Conservation (phyloP, 2,888 invertebrate species). For the Malthinus flaveolus region DNA sequence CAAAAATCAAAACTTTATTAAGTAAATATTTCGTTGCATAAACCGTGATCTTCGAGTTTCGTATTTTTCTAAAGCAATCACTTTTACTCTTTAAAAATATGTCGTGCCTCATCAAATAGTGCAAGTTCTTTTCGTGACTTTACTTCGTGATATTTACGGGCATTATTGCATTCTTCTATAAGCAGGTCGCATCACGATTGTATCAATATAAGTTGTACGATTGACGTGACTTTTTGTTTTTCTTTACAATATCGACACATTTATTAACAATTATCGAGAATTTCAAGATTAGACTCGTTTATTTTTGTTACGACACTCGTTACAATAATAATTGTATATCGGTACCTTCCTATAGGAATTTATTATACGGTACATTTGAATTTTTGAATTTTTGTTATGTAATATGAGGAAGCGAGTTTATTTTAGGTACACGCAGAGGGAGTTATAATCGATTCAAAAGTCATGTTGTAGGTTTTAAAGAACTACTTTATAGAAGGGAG, state of each 20-base stretch:
- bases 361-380: no score
- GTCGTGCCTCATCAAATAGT: conserved; percentile 28
- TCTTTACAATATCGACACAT: conserved; percentile 29
- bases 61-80: background rate
- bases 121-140: conserved; percentile 32
- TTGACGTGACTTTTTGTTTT: conserved; percentile 30
- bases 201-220: conserved; percentile 30
- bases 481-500: no score
- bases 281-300: conserved; percentile 15
- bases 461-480: no score
- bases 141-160: conserved; percentile 30
- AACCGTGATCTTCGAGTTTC: no score
- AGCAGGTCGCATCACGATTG: conserved; percentile 32
- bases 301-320: background rate
- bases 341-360: no score
- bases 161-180: conserved; percentile 29
- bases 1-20: no score
- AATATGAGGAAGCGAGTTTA: no score
- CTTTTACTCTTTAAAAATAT: conserved; percentile 23
- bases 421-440: no score
- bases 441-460: no score
- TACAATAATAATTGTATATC: no score
- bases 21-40: no score
- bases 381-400: no score
- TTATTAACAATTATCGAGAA: conserved; percentile 31